Base-by-base conservation (phyloP, 2,888 invertebrate species). In the Cosmia trapezina region DNA sequence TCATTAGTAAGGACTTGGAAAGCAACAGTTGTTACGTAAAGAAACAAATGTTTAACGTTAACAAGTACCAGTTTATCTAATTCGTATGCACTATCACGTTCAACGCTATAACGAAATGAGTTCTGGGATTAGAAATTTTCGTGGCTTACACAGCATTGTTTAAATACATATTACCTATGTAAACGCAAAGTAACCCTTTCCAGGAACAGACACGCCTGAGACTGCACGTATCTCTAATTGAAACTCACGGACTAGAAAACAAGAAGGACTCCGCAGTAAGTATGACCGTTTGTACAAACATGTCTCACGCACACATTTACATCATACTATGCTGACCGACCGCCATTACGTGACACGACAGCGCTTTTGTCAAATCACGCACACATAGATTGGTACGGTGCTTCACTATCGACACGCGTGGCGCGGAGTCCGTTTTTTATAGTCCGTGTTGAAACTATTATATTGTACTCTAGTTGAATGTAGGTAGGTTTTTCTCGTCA, bases 11-110 rank as follows among this genome's bases (percentile, higher is more conserved):
- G 70, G 61, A 49, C 63, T 57, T 43, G 22, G 5, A 54, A 56
- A 72, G 70, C 74, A 76, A 73, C 68, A 76, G 78, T 81, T 81
- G 73, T 68, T 65, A 61, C 47, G 53, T 59, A 22, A 56, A 45
- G 22, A 61, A 60, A 49, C n/a, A 69, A 51, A 49, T 54, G 47
- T 77, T 66, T 45, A 28, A 49, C 54, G 43, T 49, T 75, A 12
- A 76, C 8, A 47, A 53, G 22, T 51, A 51, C n/a, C 14, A 37
- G 28, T 19, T n/a, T 51, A 60, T 60, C 67, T 78, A 37, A 81
- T 75, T 80, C 11, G 63, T 75, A 78, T 78, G 76, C 51, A 53
- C 49, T 73, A 68, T 60, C 76, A 81, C 76, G 76, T 75, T 47
- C 62, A 37, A 54, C n/a, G 14, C 47, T 65, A 8, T 28, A 45